Percentiles rank a stretch among this genome's conserved stretches.
These are phyloP conservation scores for Phyllotreta striolata DNA, from an alignment of 2,888 invertebrate genomes.

Conservation along the genomic window DNA sequence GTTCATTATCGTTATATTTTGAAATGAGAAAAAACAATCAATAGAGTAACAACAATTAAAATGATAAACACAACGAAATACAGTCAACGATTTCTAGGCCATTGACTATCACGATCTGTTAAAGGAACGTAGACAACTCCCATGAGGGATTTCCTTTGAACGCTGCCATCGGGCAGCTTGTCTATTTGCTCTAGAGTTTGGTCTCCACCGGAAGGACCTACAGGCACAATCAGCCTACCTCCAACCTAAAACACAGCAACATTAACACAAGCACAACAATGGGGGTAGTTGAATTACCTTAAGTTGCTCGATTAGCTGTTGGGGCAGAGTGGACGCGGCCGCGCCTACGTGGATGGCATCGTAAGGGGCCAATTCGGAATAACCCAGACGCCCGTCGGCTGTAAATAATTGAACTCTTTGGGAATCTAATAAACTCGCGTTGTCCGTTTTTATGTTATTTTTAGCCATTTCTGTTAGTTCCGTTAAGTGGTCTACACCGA, in stretches of 20 bases:
- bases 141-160: constrained; percentile 82
- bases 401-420: constrained; percentile 76
- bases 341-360: constrained; percentile 95
- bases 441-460: constrained; percentile 78
- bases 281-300: constrained; percentile 63
- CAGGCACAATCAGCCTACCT: constrained; percentile 90
- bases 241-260: constrained; percentile 65
- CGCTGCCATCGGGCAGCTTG: constrained; percentile 81
- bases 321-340: constrained; percentile 80
- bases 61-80: constrained; percentile 9
- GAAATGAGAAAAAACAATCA: no score
- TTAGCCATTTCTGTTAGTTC: constrained; percentile 79
- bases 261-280: background rate
- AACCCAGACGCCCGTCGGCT: constrained; percentile 91
- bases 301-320: constrained; percentile 82
- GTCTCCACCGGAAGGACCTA: constrained; percentile 85
- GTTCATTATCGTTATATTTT: no score
- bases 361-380: constrained; percentile 78
- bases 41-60: constrained; percentile 6
- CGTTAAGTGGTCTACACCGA: constrained; percentile 92
- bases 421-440: constrained; percentile 72
- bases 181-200: constrained; percentile 92
- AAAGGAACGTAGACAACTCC: constrained; percentile 97
- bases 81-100: constrained; percentile 63
- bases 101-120: constrained; percentile 82